Base-by-base conservation (phyloP, 2,113 vertebrate species). In the Balaeniceps rex region DNA sequence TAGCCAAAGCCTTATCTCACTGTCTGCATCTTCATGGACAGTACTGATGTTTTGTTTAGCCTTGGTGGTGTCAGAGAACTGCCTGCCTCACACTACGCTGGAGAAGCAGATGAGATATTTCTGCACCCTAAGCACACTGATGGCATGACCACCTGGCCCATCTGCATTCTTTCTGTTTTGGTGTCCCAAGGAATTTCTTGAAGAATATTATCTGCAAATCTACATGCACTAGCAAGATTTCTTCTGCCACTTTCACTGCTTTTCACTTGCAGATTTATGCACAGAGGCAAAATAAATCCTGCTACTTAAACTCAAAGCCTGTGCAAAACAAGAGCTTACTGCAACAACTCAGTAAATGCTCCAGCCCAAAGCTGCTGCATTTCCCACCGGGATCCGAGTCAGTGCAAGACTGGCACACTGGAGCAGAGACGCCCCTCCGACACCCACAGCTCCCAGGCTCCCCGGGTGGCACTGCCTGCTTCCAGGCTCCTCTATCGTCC, bases 201-300 rank as follows among this genome's bases (percentile, higher is more conserved):
- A 42, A 91, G 49, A 82, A 18, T 22, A 83, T 55, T 72, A 88
- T 46, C 38, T 76, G 42, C 51, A 78, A 79, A 77, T 21, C 36
- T 46, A 69, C 63, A 74, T 15, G 52, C 42, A 83, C 7, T 4
- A 75, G 58, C 16, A 71, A 13, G 46, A 78, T 54, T 88, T 77
- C 55, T 83, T 80, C 64, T 74, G 54, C 36, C 52, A 33, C 42
- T 64, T 85, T 47, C 3, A 4, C 29, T 68, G 57, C 36, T 88
- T 94, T 80, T 65, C 60, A 34, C 52, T 25, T 69, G 76, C 31
- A 77, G 57, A 83, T 88, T 83, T 42, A 84, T 2, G 2, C 2
- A 8, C 9, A 5, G 3, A 74, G 69, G 52, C 36, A 94, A 90
- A 95, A 95, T 6, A 94, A 94, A 94, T 80, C 54, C 60, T 75